phyloP scores from a whole-genome alignment of 2,888 invertebrate species.

The Chrysopilus asiliformis region DNA sequence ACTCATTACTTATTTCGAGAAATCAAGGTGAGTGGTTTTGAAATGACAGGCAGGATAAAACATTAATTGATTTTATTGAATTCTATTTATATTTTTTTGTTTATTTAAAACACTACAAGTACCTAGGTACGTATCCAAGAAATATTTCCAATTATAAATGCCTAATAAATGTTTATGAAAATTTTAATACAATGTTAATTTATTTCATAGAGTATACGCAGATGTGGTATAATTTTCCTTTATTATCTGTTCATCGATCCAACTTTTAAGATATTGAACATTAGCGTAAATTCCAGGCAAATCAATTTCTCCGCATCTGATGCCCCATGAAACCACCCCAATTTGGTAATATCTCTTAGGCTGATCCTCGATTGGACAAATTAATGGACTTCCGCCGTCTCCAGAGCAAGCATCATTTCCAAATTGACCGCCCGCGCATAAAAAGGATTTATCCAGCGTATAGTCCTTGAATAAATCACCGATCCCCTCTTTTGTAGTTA shows the following conservation, averaged over 20 bases:
- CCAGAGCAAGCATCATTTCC: slow-evolving; percentile 61
- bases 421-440: slow-evolving; percentile 64
- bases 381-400: slow-evolving; percentile 68
- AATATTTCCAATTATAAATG: no score
- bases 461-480: slow-evolving; percentile 50
- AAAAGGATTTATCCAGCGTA: slow-evolving; percentile 50
- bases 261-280: slow-evolving; percentile 44
- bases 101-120: no score
- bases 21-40: no score
- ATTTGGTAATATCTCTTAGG: slow-evolving; percentile 25
- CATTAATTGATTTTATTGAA: no score
- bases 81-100: no score
- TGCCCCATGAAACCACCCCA: slow-evolving; percentile 73
- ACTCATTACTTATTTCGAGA: no score
- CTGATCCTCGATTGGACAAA: slow-evolving; percentile 48
- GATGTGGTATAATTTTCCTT: no score
- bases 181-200: no score
- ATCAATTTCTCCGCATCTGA: slow-evolving; percentile 53
- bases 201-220: no score
- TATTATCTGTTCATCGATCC: slow-evolving; percentile 55
- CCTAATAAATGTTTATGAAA: no score
- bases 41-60: no score
- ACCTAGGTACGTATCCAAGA: no score
- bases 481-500: slow-evolving; percentile 55
- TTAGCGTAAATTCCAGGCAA: slow-evolving; percentile 58